These are phyloP conservation scores for Bedellia somnulentella DNA, from an alignment of 2,888 invertebrate species.

Conservation along the genomic window DNA sequence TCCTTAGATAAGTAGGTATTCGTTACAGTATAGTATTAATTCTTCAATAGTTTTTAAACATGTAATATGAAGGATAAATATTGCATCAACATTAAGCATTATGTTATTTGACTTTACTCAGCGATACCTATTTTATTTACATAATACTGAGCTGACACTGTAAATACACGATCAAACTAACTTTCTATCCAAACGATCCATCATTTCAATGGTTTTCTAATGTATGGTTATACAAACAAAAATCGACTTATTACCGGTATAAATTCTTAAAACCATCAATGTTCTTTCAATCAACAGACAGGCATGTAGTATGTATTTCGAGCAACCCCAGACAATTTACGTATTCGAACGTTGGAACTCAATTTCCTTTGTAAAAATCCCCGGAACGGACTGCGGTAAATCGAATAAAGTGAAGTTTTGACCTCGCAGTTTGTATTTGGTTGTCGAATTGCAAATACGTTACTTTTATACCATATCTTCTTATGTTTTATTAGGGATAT, in stretches of 20 bases:
- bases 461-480: too few species aligned
- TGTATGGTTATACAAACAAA: not conserved
- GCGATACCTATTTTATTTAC: too few species aligned
- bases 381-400: slow-evolving; percentile 18
- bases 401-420: slow-evolving; percentile 22
- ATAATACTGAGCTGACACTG: not conserved
- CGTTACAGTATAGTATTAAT: too few species aligned
- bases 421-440: slow-evolving; percentile 21
- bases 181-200: not conserved
- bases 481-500: too few species aligned
- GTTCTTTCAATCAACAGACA: not conserved
- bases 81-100: too few species aligned
- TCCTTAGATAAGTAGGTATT: too few species aligned
- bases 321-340: slow-evolving; percentile 15
- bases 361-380: slow-evolving; percentile 37
- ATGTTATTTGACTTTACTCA: too few species aligned
- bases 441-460: too few species aligned
- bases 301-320: too few species aligned
- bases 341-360: slow-evolving; percentile 24
- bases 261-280: not conserved
- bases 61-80: too few species aligned
- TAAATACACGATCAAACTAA: not conserved
- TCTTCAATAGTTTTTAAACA: too few species aligned
- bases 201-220: not conserved
- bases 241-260: not conserved